Base-by-base conservation (phyloP, 2,888 invertebrate species). In the Orthonychiurus folsomi region DNA sequence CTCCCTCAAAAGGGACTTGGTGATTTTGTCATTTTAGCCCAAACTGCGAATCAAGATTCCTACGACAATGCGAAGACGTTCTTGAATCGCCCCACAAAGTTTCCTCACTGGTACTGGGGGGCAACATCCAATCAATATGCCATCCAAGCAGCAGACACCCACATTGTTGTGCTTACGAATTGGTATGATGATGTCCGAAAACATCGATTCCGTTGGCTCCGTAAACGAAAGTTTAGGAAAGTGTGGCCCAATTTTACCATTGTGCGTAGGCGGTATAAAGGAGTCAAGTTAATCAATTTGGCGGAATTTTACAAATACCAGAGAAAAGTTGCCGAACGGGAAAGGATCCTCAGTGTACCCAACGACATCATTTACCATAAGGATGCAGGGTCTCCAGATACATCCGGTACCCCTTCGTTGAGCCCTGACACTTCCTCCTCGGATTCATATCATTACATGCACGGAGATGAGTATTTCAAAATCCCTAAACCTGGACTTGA, bases 341-440 rank as follows among this genome's bases (percentile, higher is more conserved):
- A n/a, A n/a, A n/a, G n/a, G n/a, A n/a, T n/a, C n/a, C n/a, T 37
- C 37, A 9, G 15, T 37, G 9, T 37, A 37, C 15, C 37, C 15
- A 37, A 9, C 9, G 9, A 37, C 5, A 37, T 37, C 9, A 37
- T 37, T 37, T 37, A 37, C 15, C 15, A 37, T 37, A 37, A 37
- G 5, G 37, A 9, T 37, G 37, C 15, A 37, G 5, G 37, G 37
- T 37, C 15, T 15, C 37, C 5, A 37, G 5, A 37, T 37, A n/a
- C n/a, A n/a, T n/a, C n/a, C n/a, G n/a, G n/a, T n/a, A n/a, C n/a
- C n/a, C n/a, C n/a, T n/a, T n/a, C n/a, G n/a, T 37, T 5, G 37
- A 37, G 37, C 37, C 37, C 37, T 37, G 37, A 37, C 37, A 37
- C n/a, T n/a, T n/a, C n/a, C n/a, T n/a, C n/a, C n/a, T n/a, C n/a